A percentile compares a stretch with the other conserved stretches of the same genome.
These are phyloP conservation scores for Myopa tessellatipennis DNA, from an alignment of 2,888 invertebrate species.

Conservation along the genomic window DNA sequence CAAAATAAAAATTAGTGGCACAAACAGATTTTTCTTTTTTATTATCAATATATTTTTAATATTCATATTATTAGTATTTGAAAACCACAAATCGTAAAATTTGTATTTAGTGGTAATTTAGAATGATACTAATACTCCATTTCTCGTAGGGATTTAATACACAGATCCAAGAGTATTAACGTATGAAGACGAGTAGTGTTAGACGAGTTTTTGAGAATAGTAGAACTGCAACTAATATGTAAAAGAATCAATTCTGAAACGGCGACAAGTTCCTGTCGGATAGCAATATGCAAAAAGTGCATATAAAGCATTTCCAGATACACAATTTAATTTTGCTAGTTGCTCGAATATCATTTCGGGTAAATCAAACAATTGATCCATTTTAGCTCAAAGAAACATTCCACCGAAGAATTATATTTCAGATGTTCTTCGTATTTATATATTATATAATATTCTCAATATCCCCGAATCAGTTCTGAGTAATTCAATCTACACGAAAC, in stretches of 20 bases:
- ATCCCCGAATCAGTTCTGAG: background rate
- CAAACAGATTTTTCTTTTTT: background rate
- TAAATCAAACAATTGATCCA: no score
- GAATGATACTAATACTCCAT: background rate
- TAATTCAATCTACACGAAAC: conserved; percentile 72
- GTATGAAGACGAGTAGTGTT: background rate
- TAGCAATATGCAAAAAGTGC: no score
- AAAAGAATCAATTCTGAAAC: no score
- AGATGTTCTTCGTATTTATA: no score
- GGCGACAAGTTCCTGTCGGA: no score
- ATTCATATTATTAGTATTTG: background rate
- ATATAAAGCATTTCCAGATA: no score
- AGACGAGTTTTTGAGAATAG: background rate
- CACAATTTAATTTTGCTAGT: no score
- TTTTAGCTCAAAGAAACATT: no score
- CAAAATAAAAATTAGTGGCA: background rate
- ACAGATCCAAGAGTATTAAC: background rate
- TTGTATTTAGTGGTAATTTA: background rate
- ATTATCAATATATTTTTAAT: background rate
- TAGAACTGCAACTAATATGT: background rate
- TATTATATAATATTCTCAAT: background rate
- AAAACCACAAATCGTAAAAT: background rate
- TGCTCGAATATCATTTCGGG: no score
- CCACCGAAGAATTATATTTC: no score
- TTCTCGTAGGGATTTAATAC: background rate